Evolutionary conservation across 2,113 vertebrate species (phyloP).

Genomic region (Myotis brandtii): DNA sequence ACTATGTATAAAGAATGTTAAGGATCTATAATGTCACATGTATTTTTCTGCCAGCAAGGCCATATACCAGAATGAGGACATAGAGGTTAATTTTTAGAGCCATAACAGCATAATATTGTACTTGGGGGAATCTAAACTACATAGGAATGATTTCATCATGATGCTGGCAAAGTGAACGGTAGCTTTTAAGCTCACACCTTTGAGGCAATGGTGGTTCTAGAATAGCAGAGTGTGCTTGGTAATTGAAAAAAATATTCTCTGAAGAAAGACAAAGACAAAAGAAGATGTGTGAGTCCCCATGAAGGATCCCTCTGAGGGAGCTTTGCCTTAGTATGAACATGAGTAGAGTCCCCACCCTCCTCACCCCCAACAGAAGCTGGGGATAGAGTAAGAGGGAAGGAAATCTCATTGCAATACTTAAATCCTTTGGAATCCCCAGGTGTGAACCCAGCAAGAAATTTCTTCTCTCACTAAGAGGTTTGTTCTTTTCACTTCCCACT

Average conservation of each 20-base stretch:
- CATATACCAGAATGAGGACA: neutral
- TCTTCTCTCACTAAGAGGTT: neutral
- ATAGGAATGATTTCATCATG: neutral
- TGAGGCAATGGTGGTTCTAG: neutral
- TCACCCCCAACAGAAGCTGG: neutral
- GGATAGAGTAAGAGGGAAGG: neutral
- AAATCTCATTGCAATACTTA: neutral
- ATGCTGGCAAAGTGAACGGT: neutral
- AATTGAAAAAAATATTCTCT: neutral
- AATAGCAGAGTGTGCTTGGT: neutral
- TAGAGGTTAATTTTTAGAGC: neutral
- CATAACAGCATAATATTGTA: neutral
- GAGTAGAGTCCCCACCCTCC: neutral
- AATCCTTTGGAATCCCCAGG: neutral
- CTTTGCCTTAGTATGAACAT: neutral
- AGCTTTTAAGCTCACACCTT: neutral
- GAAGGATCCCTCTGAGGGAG: no score
- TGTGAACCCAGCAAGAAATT: neutral
- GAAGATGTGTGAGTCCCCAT: neutral
- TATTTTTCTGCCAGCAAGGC: conserved; percentile 11
- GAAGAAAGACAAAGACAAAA: neutral
- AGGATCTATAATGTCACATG: conserved; percentile 39
- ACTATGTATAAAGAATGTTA: neutral
- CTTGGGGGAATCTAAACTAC: neutral
- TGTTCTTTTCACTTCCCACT: neutral